phyloP scores from a whole-genome alignment of 1,140 invertebrate genomes.

The Trichonephila clavata region DNA sequence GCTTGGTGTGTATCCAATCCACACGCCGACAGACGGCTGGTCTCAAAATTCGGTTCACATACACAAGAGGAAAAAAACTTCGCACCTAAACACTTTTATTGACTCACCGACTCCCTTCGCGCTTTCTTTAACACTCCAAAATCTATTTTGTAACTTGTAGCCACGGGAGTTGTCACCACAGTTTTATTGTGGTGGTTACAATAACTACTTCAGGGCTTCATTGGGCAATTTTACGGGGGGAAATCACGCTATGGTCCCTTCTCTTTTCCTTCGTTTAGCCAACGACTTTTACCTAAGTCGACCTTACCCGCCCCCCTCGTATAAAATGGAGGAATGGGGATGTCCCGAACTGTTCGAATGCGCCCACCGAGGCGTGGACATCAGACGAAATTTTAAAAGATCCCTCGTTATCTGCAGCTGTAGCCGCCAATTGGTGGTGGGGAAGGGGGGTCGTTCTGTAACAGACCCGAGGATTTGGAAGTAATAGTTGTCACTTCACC shows the following conservation, averaged over 20 bases:
- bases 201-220: slow-evolving; percentile 1
- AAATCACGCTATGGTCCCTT: background rate
- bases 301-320: too few species aligned
- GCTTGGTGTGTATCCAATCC: too few species aligned
- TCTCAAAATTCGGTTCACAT: background rate
- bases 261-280: background rate
- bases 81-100: slow-evolving; percentile 30
- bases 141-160: slow-evolving; percentile 4
- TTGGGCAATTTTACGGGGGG: background rate
- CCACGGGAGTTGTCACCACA: slow-evolving; percentile 28
- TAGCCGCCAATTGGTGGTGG: background rate
- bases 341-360: background rate
- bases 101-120: background rate
- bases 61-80: background rate
- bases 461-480: slow-evolving; percentile 43
- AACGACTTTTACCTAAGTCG: slow-evolving; percentile 47
- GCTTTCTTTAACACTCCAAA: slow-evolving; percentile 24
- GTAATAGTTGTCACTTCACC: slow-evolving; percentile 1
- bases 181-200: background rate
- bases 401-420: background rate
- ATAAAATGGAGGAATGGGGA: background rate
- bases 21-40: background rate
- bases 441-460: slow-evolving; percentile 27
- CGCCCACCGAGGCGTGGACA: background rate
- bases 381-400: slow-evolving; percentile 48